Base-by-base conservation (phyloP, 1,140 invertebrate species). In the Drosophila ambigua region DNA sequence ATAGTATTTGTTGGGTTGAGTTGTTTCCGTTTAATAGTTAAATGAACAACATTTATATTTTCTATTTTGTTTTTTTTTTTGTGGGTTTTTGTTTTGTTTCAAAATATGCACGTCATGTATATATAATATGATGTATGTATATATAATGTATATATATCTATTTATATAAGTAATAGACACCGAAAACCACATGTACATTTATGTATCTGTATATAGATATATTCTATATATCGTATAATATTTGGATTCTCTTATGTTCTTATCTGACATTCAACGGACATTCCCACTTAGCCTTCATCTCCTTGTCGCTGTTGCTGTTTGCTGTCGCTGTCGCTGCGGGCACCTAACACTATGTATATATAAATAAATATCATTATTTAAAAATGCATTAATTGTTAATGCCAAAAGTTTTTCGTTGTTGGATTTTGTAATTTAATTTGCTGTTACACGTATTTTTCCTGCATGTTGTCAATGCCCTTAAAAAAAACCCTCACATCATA, bases 371-470 rank as follows among this genome's bases (percentile, higher is more conserved):
- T 79, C 74, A 59, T 39, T 85, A 90, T 88, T 90, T 88, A 72
- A 88, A 90, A 90, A 90, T 90, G 83, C 80, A 85, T 90, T 83
- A 67, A 79, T 81, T 57, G 50, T 55, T 80, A 84, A 90, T 90
- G 83, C 89, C 81, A 90, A 90, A 90, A 90, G 61, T 69, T 83
- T 13, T 90, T 90, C 89, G 89, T 90, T 90, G 89, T 89, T 88
- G 58, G 72, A 79, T 90, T 90, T 81, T 88, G 84, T 88, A 87
- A 87, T 87, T 64, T 57, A 88, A 82, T 88, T 79, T 77, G 57
- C 54, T 74, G 77, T 85, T 85, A 85, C 81, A 85, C 82, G 82
- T 85, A 80, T 85, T 85, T 39, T 85, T 69, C 81, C 81, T 87
- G 81, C 81, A 85, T 87, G 67, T 85, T 78, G 71, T 75, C 60